A percentile compares a stretch with the other conserved stretches of the same genome.
These are phyloP conservation scores for Ooceraea biroi DNA, from an alignment of 1,140 invertebrate species.

Conservation along the genomic window DNA sequence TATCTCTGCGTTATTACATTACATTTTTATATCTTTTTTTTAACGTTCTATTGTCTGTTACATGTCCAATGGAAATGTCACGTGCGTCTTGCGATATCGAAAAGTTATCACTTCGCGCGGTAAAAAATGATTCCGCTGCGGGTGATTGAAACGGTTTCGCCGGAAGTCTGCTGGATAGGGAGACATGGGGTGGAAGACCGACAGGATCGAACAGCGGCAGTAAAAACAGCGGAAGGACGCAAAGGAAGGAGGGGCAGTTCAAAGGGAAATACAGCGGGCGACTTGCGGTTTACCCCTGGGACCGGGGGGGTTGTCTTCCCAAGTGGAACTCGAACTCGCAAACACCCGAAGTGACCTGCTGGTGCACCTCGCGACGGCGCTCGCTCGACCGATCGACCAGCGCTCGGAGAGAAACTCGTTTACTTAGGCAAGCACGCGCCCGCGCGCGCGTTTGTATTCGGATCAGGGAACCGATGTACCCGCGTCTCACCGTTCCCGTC, in stretches of 20 bases:
- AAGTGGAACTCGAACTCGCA: constrained; percentile 59
- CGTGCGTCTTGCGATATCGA: neutral
- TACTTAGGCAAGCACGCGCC: constrained; percentile 56
- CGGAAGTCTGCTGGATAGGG: constrained; percentile 20
- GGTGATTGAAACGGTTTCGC: neutral
- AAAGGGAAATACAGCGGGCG: constrained; percentile 38
- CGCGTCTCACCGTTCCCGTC: neutral
- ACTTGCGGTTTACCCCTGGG: constrained; percentile 57
- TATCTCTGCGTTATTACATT: too few relatives aligned
- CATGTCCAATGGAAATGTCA: neutral
- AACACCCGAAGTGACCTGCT: constrained; percentile 17
- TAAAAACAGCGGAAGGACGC: constrained; percentile 43
- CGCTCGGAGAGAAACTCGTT: constrained; percentile 63
- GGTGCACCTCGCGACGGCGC: neutral
- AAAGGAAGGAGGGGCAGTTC: neutral
- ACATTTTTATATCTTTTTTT: neutral
- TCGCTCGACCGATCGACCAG: constrained; percentile 36
- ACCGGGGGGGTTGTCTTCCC: constrained; percentile 39
- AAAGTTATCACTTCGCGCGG: neutral
- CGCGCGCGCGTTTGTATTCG: constrained; percentile 56
- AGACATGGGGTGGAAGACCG: neutral
- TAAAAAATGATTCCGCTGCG: neutral
- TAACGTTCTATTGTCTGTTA: too few relatives aligned
- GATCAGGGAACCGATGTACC: constrained; percentile 54
- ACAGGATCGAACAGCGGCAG: neutral